Percentiles rank a stretch among this genome's conserved stretches.
phyloP scores from a whole-genome alignment of 2,888 invertebrate genomes.

The Steinernema scapterisci region DNA sequence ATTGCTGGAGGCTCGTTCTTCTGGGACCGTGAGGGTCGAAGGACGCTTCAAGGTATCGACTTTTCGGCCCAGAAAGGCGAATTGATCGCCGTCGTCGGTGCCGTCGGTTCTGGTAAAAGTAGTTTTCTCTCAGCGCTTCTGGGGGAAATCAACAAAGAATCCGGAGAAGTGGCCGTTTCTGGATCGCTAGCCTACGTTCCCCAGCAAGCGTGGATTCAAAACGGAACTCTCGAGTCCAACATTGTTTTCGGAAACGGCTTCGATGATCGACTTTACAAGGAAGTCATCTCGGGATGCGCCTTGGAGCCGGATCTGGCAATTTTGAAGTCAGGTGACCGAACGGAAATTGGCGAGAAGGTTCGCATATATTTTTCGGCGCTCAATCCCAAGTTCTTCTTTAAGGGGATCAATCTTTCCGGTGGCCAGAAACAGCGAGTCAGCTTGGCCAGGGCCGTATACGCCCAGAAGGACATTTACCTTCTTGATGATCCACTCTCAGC shows the following conservation, averaged over 20 bases:
- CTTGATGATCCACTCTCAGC: conserved; percentile 93
- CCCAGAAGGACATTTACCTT: conserved; percentile 80
- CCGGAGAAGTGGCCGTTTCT: conserved; percentile 51
- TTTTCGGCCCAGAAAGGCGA: conserved; percentile 68
- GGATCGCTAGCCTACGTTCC: conserved; percentile 82
- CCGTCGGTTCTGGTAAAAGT: conserved; percentile 70
- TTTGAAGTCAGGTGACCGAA: conserved; percentile 85
- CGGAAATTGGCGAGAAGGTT: conserved; percentile 95
- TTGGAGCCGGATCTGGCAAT: conserved; percentile 88
- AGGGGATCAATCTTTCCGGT: conserved; percentile 79
- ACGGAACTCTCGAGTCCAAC: conserved; percentile 78
- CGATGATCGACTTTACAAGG: conserved; percentile 49
- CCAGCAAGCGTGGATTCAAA: conserved; percentile 78
- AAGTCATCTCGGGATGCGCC: conserved; percentile 82
- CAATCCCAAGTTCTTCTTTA: too few relatives aligned
- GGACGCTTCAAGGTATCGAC: conserved; percentile 72
- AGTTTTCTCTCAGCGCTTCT: conserved; percentile 80
- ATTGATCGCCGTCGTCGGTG: conserved; percentile 70
- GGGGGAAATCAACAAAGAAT: conserved; percentile 71
- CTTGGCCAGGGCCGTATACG: conserved; percentile 86
- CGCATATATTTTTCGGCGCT: too few relatives aligned
- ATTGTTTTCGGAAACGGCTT: conserved; percentile 76
- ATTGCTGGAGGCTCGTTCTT: conserved; percentile 32
- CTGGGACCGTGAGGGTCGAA: conserved; percentile 34
- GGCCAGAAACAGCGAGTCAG: conserved; percentile 90